A percentile compares a stretch with the other conserved stretches of the same genome.
Evolutionary conservation across 2,888 invertebrate genomes (phyloP).

Genomic region (Drosophila recens): DNA sequence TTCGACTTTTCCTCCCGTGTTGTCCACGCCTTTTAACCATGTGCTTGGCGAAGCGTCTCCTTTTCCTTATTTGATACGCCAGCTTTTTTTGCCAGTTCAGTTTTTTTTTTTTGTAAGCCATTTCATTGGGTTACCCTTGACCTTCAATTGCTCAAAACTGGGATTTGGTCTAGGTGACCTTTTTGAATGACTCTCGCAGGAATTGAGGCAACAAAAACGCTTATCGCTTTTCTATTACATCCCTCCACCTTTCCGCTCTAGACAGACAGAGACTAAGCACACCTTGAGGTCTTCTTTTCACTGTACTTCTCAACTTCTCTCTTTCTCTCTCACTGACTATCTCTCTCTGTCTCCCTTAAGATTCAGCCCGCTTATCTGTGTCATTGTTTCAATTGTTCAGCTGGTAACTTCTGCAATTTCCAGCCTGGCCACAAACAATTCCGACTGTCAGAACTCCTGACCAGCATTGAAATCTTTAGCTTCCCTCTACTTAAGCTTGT

Average conservation of each 20-base stretch:
- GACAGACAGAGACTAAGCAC: conserved; percentile 23
- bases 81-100: conserved; percentile 20
- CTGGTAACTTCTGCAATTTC: conserved; percentile 53
- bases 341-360: neutral
- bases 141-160: conserved; percentile 56
- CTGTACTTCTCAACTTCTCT: neutral
- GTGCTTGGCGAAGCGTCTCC: conserved; percentile 60
- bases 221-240: conserved; percentile 77
- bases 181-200: conserved; percentile 75
- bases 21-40: conserved; percentile 11
- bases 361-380: conserved; percentile 46
- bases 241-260: conserved; percentile 4
- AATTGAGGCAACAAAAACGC: conserved; percentile 60
- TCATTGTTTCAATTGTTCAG: conserved; percentile 64
- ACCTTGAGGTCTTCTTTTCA: conserved; percentile 31
- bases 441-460: conserved; percentile 36
- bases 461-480: conserved; percentile 47
- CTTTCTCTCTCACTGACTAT: neutral
- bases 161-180: conserved; percentile 64
- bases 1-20: neutral
- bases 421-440: conserved; percentile 52
- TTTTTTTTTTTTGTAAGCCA: conserved; percentile 28
- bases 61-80: conserved; percentile 60
- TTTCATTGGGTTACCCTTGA: conserved; percentile 63
- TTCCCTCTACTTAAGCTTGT: conserved; percentile 32